Percentiles rank a stretch among this genome's conserved stretches.
Conservation (phyloP, 2,797 vertebrate genomes). For the Echeneis naucrates region DNA sequence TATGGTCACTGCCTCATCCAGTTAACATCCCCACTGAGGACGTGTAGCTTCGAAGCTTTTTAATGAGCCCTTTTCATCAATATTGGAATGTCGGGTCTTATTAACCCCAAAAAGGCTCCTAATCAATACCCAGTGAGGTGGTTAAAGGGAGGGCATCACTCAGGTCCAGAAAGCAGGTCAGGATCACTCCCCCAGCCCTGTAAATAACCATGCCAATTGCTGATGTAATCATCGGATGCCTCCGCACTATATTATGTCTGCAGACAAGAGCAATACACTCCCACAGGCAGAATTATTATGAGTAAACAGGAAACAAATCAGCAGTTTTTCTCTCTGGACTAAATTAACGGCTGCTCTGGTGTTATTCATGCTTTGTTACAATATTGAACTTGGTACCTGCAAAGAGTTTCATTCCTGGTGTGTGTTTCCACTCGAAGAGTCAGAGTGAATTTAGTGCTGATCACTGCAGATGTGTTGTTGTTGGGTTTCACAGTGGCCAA, state of each 20-base stretch:
- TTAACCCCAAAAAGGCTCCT: conserved; percentile 84
- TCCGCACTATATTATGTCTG: conserved; percentile 62
- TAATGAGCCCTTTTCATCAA: conserved; percentile 82
- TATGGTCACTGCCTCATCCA: conserved; percentile 47
- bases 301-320: conserved; percentile 32
- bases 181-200: conserved; percentile 66
- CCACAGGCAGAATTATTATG: conserved; percentile 25
- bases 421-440: conserved; percentile 64
- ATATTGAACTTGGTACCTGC: conserved; percentile 77
- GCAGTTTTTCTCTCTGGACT: conserved; percentile 1
- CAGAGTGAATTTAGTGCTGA: conserved; percentile 79
- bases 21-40: conserved; percentile 62
- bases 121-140: conserved; percentile 79
- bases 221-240: conserved; percentile 72
- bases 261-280: conserved; percentile 37
- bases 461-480: conserved; percentile 74
- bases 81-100: conserved; percentile 84
- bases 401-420: conserved; percentile 64
- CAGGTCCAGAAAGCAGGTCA: conserved; percentile 81
- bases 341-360: neutral
- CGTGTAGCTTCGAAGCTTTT: conserved; percentile 72
- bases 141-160: conserved; percentile 77
- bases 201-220: conserved; percentile 78
- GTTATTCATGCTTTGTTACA: neutral
- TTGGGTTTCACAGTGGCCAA: conserved; percentile 64